Evolutionary conservation across 1,140 invertebrate genomes (phyloP).

Genomic region (Sesamia nonagrioides): DNA sequence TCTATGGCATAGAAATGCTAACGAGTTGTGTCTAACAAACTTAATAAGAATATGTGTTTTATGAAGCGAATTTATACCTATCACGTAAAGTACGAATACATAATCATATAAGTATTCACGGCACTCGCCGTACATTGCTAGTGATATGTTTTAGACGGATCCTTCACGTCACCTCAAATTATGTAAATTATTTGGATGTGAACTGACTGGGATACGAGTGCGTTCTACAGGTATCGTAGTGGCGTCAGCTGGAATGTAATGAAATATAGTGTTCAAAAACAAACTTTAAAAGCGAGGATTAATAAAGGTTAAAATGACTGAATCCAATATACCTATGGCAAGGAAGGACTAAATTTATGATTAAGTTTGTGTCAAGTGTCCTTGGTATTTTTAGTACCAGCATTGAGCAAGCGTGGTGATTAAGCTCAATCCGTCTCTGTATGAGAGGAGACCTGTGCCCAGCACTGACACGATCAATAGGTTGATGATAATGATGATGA

Average conservation of each 20-base stretch:
- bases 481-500: too few species aligned
- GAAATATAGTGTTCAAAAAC: neutral
- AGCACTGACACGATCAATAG: too few species aligned
- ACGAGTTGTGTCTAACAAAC: conserved; percentile 26
- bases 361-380: too few species aligned
- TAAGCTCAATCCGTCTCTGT: too few species aligned
- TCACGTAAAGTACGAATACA: conserved; percentile 1
- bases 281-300: too few species aligned
- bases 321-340: too few species aligned
- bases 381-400: too few species aligned
- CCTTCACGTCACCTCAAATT: neutral
- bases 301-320: too few species aligned
- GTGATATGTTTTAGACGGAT: neutral
- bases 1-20: conserved; percentile 14
- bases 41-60: neutral
- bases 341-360: too few species aligned
- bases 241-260: neutral
- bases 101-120: neutral
- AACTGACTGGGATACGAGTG: neutral
- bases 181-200: conserved; percentile 18
- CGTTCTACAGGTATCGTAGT: neutral
- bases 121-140: neutral
- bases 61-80: neutral
- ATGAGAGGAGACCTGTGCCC: too few species aligned
- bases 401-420: too few species aligned